A percentile compares a stretch with the other conserved stretches of the same genome.
Conservation (phyloP, 2,888 invertebrate genomes). For the Euzetes globulus region DNA sequence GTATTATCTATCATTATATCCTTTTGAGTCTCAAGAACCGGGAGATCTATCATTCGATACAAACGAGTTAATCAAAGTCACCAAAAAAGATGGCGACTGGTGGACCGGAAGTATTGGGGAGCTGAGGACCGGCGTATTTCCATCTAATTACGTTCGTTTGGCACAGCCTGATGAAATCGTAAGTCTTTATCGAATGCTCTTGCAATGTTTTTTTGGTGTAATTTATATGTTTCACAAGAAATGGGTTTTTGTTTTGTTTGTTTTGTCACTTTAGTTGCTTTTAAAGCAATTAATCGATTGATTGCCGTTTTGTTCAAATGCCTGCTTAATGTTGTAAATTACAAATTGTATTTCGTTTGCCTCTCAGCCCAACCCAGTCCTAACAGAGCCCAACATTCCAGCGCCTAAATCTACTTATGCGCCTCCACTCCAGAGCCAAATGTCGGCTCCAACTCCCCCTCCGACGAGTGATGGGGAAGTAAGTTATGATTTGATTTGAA, state of each 20-base stretch:
- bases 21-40: slow-evolving; percentile 76
- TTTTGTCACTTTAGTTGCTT: neutral
- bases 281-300: neutral
- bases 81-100: slow-evolving; percentile 91
- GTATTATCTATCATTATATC: slow-evolving; percentile 79
- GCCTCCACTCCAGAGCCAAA: slow-evolving; percentile 4
- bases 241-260: neutral
- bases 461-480: slow-evolving; percentile 15
- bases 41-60: slow-evolving; percentile 82
- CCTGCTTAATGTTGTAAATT: neutral
- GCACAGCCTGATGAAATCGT: slow-evolving; percentile 44
- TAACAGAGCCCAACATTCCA: slow-evolving; percentile 19
- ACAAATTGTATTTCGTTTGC: too few relatives aligned
- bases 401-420: slow-evolving; percentile 9
- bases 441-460: slow-evolving; percentile 20
- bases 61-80: slow-evolving; percentile 77
- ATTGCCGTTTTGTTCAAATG: neutral
- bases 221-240: neutral
- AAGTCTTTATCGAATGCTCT: neutral
- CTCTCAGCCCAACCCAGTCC: slow-evolving; percentile 9
- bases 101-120: slow-evolving; percentile 88
- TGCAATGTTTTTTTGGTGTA: neutral
- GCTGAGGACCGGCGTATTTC: slow-evolving; percentile 77
- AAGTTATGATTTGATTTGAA: slow-evolving; percentile 13
- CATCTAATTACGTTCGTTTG: slow-evolving; percentile 78